A percentile compares a stretch with the other conserved stretches of the same genome.
Conservation (phyloP, 2,888 invertebrate genomes). For the Leucophenga montana region DNA sequence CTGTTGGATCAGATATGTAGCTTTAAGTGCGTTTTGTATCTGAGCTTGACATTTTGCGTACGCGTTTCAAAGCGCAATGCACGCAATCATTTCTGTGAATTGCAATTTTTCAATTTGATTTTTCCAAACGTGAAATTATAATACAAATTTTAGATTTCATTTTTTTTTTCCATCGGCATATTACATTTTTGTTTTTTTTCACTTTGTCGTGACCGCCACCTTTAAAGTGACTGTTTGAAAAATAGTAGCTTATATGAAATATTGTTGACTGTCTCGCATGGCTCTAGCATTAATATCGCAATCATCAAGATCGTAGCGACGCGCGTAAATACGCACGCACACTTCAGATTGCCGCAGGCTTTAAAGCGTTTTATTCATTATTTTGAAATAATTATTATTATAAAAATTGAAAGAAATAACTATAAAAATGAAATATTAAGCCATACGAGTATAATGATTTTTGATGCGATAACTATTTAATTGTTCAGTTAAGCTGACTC, state of each 20-base stretch:
- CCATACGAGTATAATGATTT: not conserved
- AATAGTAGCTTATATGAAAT: not conserved
- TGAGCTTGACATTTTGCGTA: constrained; percentile 54
- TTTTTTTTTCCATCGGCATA: not conserved
- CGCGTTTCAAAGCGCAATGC: no score
- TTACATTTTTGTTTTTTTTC: constrained; percentile 16
- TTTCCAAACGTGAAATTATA: constrained; percentile 20
- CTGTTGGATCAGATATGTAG: not conserved
- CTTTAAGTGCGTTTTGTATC: constrained; percentile 8
- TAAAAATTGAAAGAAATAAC: not conserved
- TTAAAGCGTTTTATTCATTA: no score
- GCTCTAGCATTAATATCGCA: constrained; percentile 5
- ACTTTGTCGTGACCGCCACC: constrained; percentile 31
- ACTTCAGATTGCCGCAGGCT: constrained; percentile 28
- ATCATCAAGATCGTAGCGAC: constrained; percentile 11
- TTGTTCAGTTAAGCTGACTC: constrained; percentile 3
- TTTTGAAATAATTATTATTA: no score
- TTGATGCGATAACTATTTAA: constrained; percentile 12
- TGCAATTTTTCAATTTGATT: constrained; percentile 27
- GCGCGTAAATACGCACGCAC: constrained; percentile 38
- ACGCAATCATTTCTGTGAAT: constrained; percentile 30
- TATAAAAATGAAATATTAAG: not conserved
- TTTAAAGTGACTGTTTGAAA: constrained; percentile 31
- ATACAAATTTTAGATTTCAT: not conserved
- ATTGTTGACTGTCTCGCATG: no score